Evolutionary conservation across 2,113 vertebrate genomes (phyloP), one percentile per base, ranked within the genome.

Genomic region (cat (Felis catus)): DNA sequence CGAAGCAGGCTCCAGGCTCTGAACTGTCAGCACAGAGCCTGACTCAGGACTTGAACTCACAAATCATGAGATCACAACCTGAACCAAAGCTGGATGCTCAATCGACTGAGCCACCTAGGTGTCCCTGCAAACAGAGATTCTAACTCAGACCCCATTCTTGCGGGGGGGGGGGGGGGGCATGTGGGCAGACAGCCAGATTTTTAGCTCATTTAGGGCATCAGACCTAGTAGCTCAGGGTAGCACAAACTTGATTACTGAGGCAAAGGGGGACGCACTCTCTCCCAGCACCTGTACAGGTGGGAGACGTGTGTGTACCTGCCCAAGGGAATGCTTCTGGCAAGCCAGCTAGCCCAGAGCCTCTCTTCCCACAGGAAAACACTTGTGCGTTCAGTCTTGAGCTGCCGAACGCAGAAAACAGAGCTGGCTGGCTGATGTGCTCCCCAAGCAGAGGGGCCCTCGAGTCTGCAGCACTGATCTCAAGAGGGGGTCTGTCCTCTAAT

Each of bases 261-360:
- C n/a, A n/a, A 70, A 13, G 3, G 29, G 36, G 31, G 15, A 12
- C 76, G 10, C 12, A 10, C 16, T 71, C 45, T 31, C 41, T 81
- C 29, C 39, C 18, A 73, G 71, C 13, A 79, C 61, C 48, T 33
- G 48, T 55, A 39, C 14, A 48, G 29, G n/a, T 48, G 29, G 58
- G 33, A 83, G 33, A 33, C 0, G 0, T 12, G 27, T 55, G 33
- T 63, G 5, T 19, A 5, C 73, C 74, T 45, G 53, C 63, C 80
- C 41, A 23, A 7, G 5, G 33, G 74, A 90, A 86, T 21, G n/a
- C 83, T 66, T 39, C 66, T 12, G 15, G 45, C 48, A 73, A 76
- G 82, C 19, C 31, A 63, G 71, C 86, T 65, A 91, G 63, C 61
- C 53, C 33, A 13, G 48, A 0, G 0, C 18, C 68, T 74, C 29